Percentiles rank a stretch among this genome's conserved stretches.
These are phyloP conservation scores for Lepus oiostolus DNA, from an alignment of 2,797 vertebrate genomes.

Conservation along the genomic window DNA sequence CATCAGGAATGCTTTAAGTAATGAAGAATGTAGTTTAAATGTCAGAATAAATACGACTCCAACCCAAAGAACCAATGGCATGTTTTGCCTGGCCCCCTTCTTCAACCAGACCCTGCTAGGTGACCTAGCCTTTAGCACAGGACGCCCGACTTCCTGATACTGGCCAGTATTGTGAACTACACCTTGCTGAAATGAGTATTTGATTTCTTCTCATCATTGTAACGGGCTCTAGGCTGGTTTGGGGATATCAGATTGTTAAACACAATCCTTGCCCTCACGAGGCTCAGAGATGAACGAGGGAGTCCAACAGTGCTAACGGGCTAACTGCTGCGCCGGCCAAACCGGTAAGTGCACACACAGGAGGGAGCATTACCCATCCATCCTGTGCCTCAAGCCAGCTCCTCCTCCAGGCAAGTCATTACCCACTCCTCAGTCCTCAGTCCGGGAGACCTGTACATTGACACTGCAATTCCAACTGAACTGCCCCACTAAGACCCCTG, in stretches of 20 bases:
- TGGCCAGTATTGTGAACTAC: background rate
- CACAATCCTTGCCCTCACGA: background rate
- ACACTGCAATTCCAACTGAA: background rate
- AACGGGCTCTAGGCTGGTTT: background rate
- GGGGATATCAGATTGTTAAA: background rate
- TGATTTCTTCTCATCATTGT: background rate
- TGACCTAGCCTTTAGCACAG: background rate
- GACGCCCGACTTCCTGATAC: background rate
- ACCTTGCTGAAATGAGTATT: background rate
- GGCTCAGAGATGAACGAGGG: background rate
- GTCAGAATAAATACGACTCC: background rate
- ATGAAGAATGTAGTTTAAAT: background rate
- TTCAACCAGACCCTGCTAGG: background rate
- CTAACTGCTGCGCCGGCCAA: background rate
- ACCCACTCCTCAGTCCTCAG: background rate
- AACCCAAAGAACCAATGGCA: background rate
- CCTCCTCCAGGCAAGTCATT: background rate
- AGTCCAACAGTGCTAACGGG: background rate
- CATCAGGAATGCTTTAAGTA: background rate
- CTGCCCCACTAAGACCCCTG: background rate
- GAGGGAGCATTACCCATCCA: background rate
- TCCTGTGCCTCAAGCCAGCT: background rate
- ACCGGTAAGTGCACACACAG: rapidly evolving
- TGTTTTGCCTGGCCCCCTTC: background rate
- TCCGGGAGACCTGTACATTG: background rate